Base-by-base conservation (phyloP, 2,888 invertebrate species). In the Platycnemis pennipes region DNA sequence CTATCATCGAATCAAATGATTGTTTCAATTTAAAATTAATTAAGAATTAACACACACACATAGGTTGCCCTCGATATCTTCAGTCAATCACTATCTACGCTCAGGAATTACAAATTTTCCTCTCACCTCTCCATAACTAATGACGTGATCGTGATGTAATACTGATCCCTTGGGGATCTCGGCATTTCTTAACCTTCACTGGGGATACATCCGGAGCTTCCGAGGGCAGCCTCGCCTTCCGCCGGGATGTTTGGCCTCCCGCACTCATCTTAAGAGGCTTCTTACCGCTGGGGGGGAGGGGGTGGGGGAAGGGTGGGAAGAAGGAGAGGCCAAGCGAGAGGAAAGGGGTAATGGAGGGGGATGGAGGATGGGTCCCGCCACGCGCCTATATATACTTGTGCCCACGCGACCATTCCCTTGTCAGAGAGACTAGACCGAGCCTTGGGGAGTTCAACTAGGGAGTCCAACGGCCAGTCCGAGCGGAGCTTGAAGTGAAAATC, bases 381-480 rank as follows among this genome's bases (percentile, higher is more conserved):
- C 2, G 2, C n/a, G 63, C 63, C 77, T 77, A 77, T 77, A 77
- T 77, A 77, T 77, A 77, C 31, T 37, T 37, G 77, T 37, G 77
- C 31, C 37, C 11, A 37, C 31, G 77, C 26, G 77, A 77, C 31
- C 11, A 2, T 37, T 77, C 31, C 77, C 37, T 77, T 16, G 77
- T 77, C 77, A 77, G 77, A 77, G 77, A 77, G 77, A 13, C 77
- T 77, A 37, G 77, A 37, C 31, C 77, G 77, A 77, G 77, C 77
- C 31, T 37, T 77, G 77, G 77, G 37, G 37, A 77, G 77, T 77
- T 77, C 77, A 37, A 77, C 77, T 77, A 13, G 77, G 8, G 77
- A 37, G 77, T 37, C 77, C 77, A 37, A 37, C 77, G 11, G 77
- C 5, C 77, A 31, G 37, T 13, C 77, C 77, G 31, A 77, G 22